Conservation (phyloP, 1,140 invertebrate species). For the Spodoptera frugiperda region DNA sequence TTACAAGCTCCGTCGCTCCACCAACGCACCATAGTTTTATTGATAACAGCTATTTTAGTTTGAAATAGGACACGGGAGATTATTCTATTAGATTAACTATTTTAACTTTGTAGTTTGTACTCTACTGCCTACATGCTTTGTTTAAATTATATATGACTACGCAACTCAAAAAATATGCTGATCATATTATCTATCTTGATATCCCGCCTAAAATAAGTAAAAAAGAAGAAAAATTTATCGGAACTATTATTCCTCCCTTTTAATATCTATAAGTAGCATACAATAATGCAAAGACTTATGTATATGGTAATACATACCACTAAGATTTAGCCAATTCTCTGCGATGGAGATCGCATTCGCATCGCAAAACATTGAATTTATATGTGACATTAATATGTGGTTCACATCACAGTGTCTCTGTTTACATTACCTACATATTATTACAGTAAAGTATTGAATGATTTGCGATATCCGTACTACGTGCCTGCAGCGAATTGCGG, state of each 20-base stretch:
- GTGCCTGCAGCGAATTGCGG: background rate
- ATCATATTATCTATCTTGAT: no score
- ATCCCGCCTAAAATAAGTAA: no score
- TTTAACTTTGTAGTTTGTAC: no score
- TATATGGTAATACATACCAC: no score
- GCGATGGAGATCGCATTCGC: background rate
- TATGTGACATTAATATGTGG: slow-evolving; percentile 7
- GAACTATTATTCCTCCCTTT: no score
- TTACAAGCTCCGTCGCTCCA: background rate
- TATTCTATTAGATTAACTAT: no score
- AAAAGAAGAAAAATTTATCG: no score
- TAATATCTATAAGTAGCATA: no score
- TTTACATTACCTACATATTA: background rate
- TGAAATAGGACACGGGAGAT: background rate
- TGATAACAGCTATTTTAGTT: background rate
- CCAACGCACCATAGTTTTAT: background rate
- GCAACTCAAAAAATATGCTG: no score
- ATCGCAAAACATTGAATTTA: background rate
- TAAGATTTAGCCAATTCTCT: background rate
- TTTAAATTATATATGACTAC: no score
- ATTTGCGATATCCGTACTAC: slow-evolving; percentile 17
- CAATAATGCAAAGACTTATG: no score
- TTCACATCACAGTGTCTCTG: background rate
- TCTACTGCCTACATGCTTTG: no score
- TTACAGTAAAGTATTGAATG: background rate